Percentiles rank a stretch among this genome's conserved stretches.
phyloP scores from a whole-genome alignment of 1,140 invertebrate genomes.

The Brachionus rubens region DNA sequence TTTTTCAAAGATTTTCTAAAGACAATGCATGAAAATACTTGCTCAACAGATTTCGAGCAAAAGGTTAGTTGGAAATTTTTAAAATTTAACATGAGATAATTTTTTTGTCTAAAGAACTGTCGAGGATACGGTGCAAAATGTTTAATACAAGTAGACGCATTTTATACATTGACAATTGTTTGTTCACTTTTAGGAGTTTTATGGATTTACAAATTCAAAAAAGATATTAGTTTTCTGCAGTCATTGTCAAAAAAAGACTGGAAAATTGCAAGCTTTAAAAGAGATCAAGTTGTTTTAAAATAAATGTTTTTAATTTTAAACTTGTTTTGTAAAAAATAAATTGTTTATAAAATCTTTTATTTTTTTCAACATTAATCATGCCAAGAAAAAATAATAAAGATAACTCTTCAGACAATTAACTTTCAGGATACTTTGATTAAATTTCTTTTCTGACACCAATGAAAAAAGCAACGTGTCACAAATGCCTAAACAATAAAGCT shows the following conservation, averaged over 20 bases:
- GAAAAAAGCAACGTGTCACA: too few relatives aligned
- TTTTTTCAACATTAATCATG: neutral
- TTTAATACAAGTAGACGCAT: neutral
- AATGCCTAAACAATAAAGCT: too few relatives aligned
- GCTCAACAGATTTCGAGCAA: neutral
- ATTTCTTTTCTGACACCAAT: too few relatives aligned
- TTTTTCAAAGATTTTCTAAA: neutral
- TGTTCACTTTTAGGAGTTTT: neutral
- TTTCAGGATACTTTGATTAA: too few relatives aligned
- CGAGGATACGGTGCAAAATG: conserved; percentile 1
- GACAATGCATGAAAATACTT: neutral
- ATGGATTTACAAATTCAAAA: conserved; percentile 5
- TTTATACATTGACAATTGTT: conserved; percentile 13
- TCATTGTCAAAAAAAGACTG: neutral
- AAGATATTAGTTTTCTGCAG: neutral
- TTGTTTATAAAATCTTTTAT: neutral
- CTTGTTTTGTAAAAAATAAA: neutral
- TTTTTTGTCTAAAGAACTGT: neutral
- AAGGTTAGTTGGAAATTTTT: neutral
- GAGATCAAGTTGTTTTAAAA: neutral
- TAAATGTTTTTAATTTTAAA: neutral
- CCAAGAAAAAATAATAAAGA: too few relatives aligned
- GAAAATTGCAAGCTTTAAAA: neutral
- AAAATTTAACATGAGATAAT: neutral
- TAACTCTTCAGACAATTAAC: too few relatives aligned